Percentiles rank a stretch among this genome's conserved stretches.
Conservation (phyloP, 1,140 invertebrate species). For the Chironomus striatipennis region DNA sequence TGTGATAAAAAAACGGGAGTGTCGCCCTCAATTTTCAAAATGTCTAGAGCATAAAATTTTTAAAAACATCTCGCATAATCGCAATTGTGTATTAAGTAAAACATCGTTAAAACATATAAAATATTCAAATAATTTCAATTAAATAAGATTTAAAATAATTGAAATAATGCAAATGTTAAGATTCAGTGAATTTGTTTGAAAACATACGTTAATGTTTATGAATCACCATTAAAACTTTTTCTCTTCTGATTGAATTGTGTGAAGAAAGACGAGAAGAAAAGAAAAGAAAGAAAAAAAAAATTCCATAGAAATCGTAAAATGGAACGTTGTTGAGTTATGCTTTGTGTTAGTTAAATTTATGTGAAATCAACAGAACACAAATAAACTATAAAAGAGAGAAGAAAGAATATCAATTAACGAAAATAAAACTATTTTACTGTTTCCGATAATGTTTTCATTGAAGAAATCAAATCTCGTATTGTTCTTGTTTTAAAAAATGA, state of each 20-base stretch:
- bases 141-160: neutral
- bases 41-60: neutral
- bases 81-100: neutral
- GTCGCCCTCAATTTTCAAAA: constrained; percentile 12
- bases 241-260: neutral
- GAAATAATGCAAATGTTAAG: too few species aligned
- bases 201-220: neutral
- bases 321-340: constrained; percentile 14
- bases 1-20: neutral
- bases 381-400: neutral
- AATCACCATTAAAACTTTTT: constrained; percentile 1
- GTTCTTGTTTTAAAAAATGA: neutral
- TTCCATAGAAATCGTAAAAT: constrained; percentile 22
- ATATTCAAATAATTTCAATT: neutral
- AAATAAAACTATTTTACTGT: neutral
- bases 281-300: constrained; percentile 16
- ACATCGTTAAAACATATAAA: neutral
- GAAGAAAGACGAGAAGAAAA: neutral
- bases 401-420: constrained; percentile 13
- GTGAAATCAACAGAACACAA: neutral
- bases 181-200: neutral
- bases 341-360: neutral
- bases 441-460: neutral
- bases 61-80: neutral
- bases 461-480: neutral